Evolutionary conservation across 92 coral and sea anemone genomes (phyloP).

Genomic region (Phenganax subtilis): DNA sequence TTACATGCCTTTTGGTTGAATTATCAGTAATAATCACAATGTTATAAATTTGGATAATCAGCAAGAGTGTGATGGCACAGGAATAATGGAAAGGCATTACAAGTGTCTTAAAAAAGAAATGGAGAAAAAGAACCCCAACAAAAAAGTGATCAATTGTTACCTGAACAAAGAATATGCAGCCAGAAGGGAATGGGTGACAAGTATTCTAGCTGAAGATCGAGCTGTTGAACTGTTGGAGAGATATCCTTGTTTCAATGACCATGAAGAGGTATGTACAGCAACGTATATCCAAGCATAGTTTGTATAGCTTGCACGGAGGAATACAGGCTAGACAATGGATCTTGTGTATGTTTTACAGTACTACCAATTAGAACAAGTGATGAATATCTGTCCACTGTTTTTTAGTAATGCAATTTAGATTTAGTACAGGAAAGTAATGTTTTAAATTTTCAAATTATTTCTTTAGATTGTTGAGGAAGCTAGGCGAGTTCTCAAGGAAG

Average conservation of each 20-base stretch:
- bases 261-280: neutral
- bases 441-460: too few species aligned
- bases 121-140: slow-evolving; percentile 16
- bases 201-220: neutral
- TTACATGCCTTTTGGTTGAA: too few species aligned
- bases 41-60: neutral
- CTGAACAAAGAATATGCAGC: neutral
- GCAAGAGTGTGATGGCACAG: neutral
- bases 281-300: too few species aligned
- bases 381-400: too few species aligned
- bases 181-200: slow-evolving; percentile 5
- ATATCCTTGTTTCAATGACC: slow-evolving; percentile 15
- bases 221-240: neutral
- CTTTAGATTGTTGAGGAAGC: too few species aligned
- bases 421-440: too few species aligned
- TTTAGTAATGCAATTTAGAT: too few species aligned
- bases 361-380: too few species aligned
- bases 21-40: neutral
- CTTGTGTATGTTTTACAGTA: too few species aligned
- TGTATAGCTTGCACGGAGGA: too few species aligned
- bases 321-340: too few species aligned
- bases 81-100: neutral
- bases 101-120: neutral
- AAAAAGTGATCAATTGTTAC: neutral
- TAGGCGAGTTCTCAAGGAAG: too few species aligned